Evolutionary conservation across 1,140 invertebrate species (phyloP), one percentile per base, ranked within the genome.

Genomic region (Drosophila suzukii): DNA sequence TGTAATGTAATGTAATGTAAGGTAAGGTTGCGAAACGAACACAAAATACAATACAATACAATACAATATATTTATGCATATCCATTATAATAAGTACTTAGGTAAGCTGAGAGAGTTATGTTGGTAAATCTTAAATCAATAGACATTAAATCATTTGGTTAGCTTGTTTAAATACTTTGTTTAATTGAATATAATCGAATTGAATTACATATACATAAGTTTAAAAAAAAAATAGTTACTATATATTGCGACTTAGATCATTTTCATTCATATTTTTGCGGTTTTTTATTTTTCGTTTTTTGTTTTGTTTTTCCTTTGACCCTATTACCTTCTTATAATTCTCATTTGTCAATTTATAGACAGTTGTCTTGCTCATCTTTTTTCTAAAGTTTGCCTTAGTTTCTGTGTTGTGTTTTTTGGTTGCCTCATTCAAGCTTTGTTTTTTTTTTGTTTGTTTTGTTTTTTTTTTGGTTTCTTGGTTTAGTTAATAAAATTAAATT

Each of bases 81-180:
- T 67, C 41, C 44, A 68, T 57, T 71, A 71, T 41, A 71, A 71
- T 71, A 71, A 71, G 43, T 71, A 71, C 51, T 71, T 70, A 71
- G 67, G 67, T 71, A 71, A 71, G 65, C 67, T 71, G 67, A 71
- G 67, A 71, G 65, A 71, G 53, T 65, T 58, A 61, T 53, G 55
- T 38, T 47, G 15, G 61, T 46, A 8, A 54, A 49, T 36, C 75
- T 65, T 85, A 86, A 82, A 84, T 79, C 60, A 89, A 73, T 89
- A 89, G 82, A 89, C 80, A 78, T 86, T 86, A 86, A 85, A 85
- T 85, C 84, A 85, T 86, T 85, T 86, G 67, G 74, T 85, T 85
- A 85, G 60, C 74, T 85, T 75, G 59, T 74, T 65, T 86, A 43
- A 82, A 77, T 88, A 88, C 79, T 81, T 59, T 65, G 83, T 82